phyloP scores from a whole-genome alignment of 2,797 vertebrate species.

The Coreius guichenoti region DNA sequence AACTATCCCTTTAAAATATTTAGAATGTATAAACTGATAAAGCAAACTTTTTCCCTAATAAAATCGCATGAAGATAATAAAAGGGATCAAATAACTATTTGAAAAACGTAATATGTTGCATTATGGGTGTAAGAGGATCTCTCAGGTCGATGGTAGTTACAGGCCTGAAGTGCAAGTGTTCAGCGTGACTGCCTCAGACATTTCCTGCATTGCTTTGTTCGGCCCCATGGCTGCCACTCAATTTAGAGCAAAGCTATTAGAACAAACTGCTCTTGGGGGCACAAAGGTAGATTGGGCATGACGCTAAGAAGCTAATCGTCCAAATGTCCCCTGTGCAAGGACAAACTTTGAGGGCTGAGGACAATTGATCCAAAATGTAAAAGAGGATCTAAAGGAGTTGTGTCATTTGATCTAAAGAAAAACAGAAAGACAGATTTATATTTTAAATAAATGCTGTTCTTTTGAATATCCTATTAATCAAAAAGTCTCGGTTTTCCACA shows the following conservation, averaged over 20 bases:
- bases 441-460: neutral
- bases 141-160: conserved; percentile 69
- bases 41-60: neutral
- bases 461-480: neutral
- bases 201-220: conserved; percentile 73
- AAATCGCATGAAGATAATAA: neutral
- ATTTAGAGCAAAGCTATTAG: conserved; percentile 80
- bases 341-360: conserved; percentile 66
- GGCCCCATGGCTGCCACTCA: conserved; percentile 67
- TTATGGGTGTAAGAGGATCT: neutral
- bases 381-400: conserved; percentile 10
- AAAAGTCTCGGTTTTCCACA: neutral
- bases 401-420: neutral
- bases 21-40: too few species aligned
- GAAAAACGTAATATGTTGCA: neutral
- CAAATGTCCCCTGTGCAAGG: conserved; percentile 76
- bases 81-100: neutral
- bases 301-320: conserved; percentile 76
- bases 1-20: too few species aligned
- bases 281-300: conserved; percentile 76
- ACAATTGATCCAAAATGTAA: conserved; percentile 28
- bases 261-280: conserved; percentile 80
- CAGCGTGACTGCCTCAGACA: conserved; percentile 71
- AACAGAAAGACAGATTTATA: neutral
- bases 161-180: conserved; percentile 71